Percentiles rank a stretch among this genome's conserved stretches.
phyloP scores from a whole-genome alignment of 2,113 vertebrate genomes.

The Ovis canadensis region DNA sequence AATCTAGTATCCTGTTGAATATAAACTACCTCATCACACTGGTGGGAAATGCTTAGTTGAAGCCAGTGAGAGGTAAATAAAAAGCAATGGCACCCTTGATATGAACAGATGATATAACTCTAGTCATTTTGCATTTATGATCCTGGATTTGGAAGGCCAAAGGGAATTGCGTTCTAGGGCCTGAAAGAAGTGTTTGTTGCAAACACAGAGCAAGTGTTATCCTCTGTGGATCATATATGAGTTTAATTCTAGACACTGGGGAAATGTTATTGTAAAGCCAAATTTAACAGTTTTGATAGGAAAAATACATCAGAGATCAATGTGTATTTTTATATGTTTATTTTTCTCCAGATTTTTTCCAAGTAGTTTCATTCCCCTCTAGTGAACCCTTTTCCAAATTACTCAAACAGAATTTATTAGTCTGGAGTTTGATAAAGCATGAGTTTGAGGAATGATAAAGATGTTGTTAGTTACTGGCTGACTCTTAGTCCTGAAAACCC shows the following conservation, averaged over 20 bases:
- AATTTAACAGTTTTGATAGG: neutral
- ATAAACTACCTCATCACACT: constrained; percentile 51
- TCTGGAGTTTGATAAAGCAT: neutral
- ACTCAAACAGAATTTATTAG: neutral
- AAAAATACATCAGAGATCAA: neutral
- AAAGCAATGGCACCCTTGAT: constrained; percentile 39
- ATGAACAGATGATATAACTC: constrained; percentile 9
- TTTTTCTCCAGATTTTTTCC: neutral
- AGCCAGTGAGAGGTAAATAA: constrained; percentile 50
- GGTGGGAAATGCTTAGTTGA: constrained; percentile 14
- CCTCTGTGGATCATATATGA: neutral
- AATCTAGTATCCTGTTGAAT: constrained; percentile 29
- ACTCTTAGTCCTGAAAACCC: neutral
- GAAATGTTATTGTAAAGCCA: neutral
- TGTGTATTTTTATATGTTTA: neutral
- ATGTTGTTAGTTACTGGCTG: neutral
- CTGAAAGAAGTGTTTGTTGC: constrained; percentile 4
- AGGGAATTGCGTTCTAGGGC: neutral
- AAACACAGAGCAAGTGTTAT: neutral
- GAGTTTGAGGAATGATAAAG: neutral
- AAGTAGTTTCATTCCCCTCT: neutral
- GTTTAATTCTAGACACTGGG: neutral
- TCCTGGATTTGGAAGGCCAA: neutral
- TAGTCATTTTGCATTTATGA: constrained; percentile 45
- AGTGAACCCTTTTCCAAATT: neutral